Evolutionary conservation across 2,113 vertebrate species (phyloP).

Genomic region (Urocynchramus pylzowi): DNA sequence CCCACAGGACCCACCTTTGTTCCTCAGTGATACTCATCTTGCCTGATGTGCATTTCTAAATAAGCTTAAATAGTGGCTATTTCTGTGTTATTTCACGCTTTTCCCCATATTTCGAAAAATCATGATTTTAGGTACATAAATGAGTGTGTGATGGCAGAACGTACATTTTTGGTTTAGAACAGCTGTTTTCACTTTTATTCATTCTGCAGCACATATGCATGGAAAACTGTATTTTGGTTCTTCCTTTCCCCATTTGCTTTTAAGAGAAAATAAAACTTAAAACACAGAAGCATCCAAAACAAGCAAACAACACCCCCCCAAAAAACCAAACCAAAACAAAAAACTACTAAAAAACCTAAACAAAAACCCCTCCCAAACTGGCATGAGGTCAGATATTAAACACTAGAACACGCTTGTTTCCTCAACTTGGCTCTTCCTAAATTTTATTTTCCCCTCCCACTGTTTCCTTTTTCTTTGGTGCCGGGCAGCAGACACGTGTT

Average conservation of each 20-base stretch:
- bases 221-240: neutral
- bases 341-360: neutral
- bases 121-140: neutral
- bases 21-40: neutral
- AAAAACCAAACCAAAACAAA: neutral
- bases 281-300: neutral
- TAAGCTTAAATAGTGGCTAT: neutral
- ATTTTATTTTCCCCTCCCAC: neutral
- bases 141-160: neutral
- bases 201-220: neutral
- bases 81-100: neutral
- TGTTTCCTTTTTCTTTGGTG: neutral
- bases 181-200: neutral
- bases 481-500: neutral
- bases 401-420: neutral
- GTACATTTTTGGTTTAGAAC: neutral
- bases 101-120: neutral
- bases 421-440: neutral
- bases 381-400: neutral
- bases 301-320: neutral
- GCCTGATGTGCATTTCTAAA: neutral
- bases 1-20: neutral
- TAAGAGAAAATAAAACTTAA: neutral
- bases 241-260: neutral
- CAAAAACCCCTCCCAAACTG: neutral